These are phyloP conservation scores for Nebria salina DNA, from an alignment of 2,888 invertebrate genomes.

Conservation along the genomic window DNA sequence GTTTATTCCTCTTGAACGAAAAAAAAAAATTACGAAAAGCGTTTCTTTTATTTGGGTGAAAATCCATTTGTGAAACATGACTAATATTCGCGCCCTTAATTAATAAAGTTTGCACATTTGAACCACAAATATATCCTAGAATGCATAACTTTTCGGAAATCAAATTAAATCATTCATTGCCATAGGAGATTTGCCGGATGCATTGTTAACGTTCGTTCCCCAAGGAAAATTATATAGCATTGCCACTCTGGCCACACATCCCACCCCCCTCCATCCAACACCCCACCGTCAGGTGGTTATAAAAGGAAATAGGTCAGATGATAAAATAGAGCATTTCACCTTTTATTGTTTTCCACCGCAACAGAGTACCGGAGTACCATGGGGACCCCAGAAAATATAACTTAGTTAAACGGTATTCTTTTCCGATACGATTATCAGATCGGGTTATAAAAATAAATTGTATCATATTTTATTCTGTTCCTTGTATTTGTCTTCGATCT, in stretches of 20 bases:
- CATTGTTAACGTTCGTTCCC: conserved; percentile 34
- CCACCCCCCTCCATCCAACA: background rate
- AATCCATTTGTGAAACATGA: too few species aligned
- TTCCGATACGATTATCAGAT: conserved; percentile 42
- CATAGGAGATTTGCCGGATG: conserved; percentile 23
- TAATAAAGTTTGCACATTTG: too few species aligned
- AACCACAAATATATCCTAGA: too few species aligned
- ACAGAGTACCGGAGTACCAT: background rate
- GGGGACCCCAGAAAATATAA: conserved; percentile 36
- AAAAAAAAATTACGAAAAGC: too few species aligned
- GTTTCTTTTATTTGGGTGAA: too few species aligned
- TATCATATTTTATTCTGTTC: conserved; percentile 34
- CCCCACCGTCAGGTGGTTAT: background rate
- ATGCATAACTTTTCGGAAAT: conserved; percentile 11
- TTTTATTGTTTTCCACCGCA: conserved; percentile 26
- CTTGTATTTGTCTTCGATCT: conserved; percentile 27
- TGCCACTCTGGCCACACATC: background rate
- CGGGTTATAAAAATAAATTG: conserved; percentile 41
- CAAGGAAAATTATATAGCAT: conserved; percentile 27
- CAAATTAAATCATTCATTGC: conserved; percentile 15
- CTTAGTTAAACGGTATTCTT: conserved; percentile 41
- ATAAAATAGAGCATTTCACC: conserved; percentile 38
- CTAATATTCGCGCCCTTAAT: too few species aligned
- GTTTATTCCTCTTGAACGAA: too few species aligned
- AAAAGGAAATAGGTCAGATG: conserved; percentile 36